Base-by-base conservation (phyloP, 1,140 invertebrate species). In the Ladona fulva region DNA sequence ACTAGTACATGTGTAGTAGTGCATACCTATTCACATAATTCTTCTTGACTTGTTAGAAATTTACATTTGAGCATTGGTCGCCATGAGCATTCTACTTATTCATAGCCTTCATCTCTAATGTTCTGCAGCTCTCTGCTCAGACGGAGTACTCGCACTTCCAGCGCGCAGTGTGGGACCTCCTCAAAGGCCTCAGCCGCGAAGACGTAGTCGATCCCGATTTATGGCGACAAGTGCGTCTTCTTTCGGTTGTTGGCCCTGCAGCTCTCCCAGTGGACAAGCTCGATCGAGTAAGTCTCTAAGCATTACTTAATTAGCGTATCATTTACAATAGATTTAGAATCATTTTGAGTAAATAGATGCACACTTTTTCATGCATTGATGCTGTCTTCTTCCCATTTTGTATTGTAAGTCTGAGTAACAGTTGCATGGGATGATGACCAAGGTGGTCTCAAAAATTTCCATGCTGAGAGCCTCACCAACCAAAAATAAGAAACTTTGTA, bases 211-310 rank as follows among this genome's bases (percentile, higher is more conserved):
- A 97, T 84, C 88, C 89, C 14, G 83, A 86, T 8, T 88, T 93
- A 0, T 91, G 90, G 82, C 85, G 95, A 78, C 92, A 95, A 83
- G 86, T 97, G 12, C 89, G 90, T 81, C 89, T 92, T 77, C 88
- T 96, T 25, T 92, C 93, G 12, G 90, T 92, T 74, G 91, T 95
- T 42, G 96, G 96, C 25, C 92, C 93, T 11, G 90, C 94, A 44
- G 95, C 94, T 0, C 84, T 97, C 76, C 90, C 93, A 0, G 90
- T 93, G 11, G 92, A 95, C 82, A 92, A 95, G 80, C 86, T 96
- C 0, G 92, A 94, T 80, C 89, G 94, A 83, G 94, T 97, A 86
- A 89, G 87, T 86, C 80, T 59, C 80, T 19, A 42, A 74, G 25
- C 12, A 44, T 22, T 74, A 16, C 74, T 77, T 74, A 24, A 42